These are phyloP conservation scores for Panzeria rudis DNA, from an alignment of 2,888 invertebrate species.

Conservation along the genomic window DNA sequence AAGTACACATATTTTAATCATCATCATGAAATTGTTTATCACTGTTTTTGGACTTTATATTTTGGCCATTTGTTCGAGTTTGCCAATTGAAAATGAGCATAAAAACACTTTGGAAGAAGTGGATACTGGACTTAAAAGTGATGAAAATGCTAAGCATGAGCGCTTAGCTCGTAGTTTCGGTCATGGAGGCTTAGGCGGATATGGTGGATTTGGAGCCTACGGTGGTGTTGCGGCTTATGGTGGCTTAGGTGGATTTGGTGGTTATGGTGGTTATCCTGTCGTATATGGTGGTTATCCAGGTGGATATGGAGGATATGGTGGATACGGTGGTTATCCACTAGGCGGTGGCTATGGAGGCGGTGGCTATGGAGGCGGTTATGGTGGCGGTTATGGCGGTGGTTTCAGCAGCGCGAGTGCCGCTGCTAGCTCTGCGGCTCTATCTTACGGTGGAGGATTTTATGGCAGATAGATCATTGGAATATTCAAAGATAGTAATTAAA, in stretches of 20 bases:
- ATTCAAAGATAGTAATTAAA: background rate
- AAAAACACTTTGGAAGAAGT: constrained; percentile 66
- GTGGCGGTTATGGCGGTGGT: constrained; percentile 22
- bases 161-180: constrained; percentile 74
- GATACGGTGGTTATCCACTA: constrained; percentile 22
- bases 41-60: constrained; percentile 62
- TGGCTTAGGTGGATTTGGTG: constrained; percentile 10
- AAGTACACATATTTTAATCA: too few species aligned
- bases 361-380: constrained; percentile 19
- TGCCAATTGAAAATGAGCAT: constrained; percentile 63
- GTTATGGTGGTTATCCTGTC: background rate
- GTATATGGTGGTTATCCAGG: constrained; percentile 19
- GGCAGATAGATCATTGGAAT: constrained; percentile 1
- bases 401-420: background rate
- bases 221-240: constrained; percentile 30
- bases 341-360: constrained; percentile 25
- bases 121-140: constrained; percentile 64
- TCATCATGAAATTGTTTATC: constrained; percentile 73
- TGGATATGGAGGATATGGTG: too few species aligned
- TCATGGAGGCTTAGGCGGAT: constrained; percentile 48
- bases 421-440: background rate
- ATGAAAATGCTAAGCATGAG: constrained; percentile 51
- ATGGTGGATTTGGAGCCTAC: constrained; percentile 16
- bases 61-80: constrained; percentile 67
- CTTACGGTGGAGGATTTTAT: background rate